Base-by-base conservation (phyloP, 2,113 vertebrate genomes). In the Microcebus lehilahytsara region DNA sequence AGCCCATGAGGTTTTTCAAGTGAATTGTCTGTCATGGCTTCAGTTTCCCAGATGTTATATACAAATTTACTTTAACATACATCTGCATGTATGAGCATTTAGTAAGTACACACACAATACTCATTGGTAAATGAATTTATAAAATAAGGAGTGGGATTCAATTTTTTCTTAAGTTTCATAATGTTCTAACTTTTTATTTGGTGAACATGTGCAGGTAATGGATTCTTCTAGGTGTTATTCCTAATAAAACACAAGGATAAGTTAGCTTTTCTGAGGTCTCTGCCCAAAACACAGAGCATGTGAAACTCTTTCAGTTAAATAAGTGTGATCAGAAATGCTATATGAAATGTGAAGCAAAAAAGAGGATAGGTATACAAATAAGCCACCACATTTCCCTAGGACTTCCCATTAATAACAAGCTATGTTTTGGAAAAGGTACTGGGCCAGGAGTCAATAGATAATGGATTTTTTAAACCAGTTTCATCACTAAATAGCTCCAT, bases 171-270 rank as follows among this genome's bases (percentile, higher is more conserved):
- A 83, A 12, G 16, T 42, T 13, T 9, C 30, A 53, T 79, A 46
- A 89, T 75, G 16, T n/a, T 78, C 40, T 60, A 79, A 79, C n/a
- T 80, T 93, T 96, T 85, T 74, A 78, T 90, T 93, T 96, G 51
- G 58, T 85, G 51, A 89, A 71, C 58, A 23, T 90, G 22, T 74
- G 37, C 51, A 95, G 69, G 23, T 64, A 69, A 9, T 49, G 20
- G 30, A 49, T 74, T 93, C 62, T 94, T 80, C 30, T 37, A 91
- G 85, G 87, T 85, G 30, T 71, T 49, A 77, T 53, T 79, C 72
- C 25, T 93, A 95, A 89, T 89, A 90, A 96, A 93, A 79, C 20
- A 94, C 0, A 72, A 87, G 25, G 34, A 49, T 79, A 69, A 79
- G 22, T 72, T 53, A 22, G 42, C 2, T 91, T 67, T 92, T 49